Conservation (phyloP, 2,113 vertebrate genomes). For the Myrmophylax atrothorax region DNA sequence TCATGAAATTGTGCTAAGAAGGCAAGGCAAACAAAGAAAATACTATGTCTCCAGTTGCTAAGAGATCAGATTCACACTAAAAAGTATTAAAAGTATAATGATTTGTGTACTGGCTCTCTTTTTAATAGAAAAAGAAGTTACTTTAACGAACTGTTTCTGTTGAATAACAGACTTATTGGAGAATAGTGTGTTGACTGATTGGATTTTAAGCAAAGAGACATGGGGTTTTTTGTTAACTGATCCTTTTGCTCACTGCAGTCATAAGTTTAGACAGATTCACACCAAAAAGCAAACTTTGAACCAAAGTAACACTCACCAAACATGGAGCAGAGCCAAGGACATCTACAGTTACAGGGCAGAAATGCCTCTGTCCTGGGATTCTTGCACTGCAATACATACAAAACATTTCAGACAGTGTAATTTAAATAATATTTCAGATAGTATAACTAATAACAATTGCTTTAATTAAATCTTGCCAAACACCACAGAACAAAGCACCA, state of each 20-base stretch:
- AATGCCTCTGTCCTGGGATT: not conserved
- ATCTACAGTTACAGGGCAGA: not conserved
- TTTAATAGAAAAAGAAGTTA: not conserved
- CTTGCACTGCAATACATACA: not conserved
- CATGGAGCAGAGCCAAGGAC: not conserved
- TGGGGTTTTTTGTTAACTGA: not conserved
- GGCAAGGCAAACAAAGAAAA: not conserved
- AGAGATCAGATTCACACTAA: not conserved
- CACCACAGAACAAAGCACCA: not conserved
- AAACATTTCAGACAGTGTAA: not conserved
- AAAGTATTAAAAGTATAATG: not conserved
- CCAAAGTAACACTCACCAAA: not conserved
- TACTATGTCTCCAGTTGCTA: not conserved
- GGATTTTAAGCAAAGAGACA: not conserved
- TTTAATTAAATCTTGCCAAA: not conserved
- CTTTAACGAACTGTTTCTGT: not conserved
- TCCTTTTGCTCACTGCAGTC: not conserved
- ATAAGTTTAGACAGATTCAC: not conserved
- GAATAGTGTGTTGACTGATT: fast-evolving
- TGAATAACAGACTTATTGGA: not conserved
- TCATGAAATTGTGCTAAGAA: not conserved
- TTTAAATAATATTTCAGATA: not conserved
- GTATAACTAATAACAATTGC: not conserved
- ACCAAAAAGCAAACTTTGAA: not conserved
- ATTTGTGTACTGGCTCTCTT: not conserved